Base-by-base conservation (phyloP, 2,113 vertebrate species). In the Polypterus bichir region DNA sequence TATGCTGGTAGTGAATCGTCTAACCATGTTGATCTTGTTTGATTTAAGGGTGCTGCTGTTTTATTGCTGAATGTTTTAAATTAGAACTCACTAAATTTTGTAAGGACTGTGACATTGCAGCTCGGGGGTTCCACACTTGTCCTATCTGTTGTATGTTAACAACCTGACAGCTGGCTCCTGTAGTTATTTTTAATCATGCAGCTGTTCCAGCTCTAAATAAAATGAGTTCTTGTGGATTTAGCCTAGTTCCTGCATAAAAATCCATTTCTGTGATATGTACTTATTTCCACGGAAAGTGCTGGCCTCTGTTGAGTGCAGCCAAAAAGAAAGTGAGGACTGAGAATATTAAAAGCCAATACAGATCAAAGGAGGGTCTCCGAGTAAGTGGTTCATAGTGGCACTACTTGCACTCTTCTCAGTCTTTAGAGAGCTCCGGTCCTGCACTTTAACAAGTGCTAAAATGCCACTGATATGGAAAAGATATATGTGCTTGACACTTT, bases 211-310 rank as follows among this genome's bases (percentile, higher is more conserved):
- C 10, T 6, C 5, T 58, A 44, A 58, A 58, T 58, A 5, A 58
- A 7, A 3, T 57, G 56, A 44, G 56, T 58, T 58, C 56, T 45
- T 58, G 56, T 7, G 56, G 6, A 45, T 58, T 11, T 58, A 58
- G 56, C 56, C 7, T 3, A 45, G 56, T 44, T 58, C 9, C 46
- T 58, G 27, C 44, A 8, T 45, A 58, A 5, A 45, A 44, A 44
- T 45, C 27, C 56, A 57, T 27, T 44, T 8, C 11, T 45, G 46
- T 58, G 44, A 58, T 45, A 45, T 27, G 27, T 45, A 58, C 44
- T 58, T 58, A 58, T 58, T 58, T 27, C 7, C 56, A 58, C 46
- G 6, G 44, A 58, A 58, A 45, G 44, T 58, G 56, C 44, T 45
- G 46, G 56, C n/a, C 56, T 57, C 44, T 45, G 11, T 44, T 7